These are phyloP conservation scores for Champsocephalus esox DNA, from an alignment of 2,797 vertebrate genomes.

Conservation along the genomic window DNA sequence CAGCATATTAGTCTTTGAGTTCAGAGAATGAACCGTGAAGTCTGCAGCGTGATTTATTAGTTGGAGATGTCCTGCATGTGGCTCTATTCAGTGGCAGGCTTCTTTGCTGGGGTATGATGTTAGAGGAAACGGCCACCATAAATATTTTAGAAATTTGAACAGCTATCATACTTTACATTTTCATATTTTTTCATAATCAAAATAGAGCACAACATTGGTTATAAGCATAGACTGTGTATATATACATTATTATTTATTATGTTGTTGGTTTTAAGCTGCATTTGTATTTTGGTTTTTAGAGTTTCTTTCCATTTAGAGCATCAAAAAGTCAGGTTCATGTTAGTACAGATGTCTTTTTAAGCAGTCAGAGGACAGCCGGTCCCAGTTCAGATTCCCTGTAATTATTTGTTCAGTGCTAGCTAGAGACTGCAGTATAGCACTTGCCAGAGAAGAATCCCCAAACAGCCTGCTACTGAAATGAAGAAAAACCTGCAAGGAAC, in stretches of 20 bases:
- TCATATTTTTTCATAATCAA: no score
- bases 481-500: slow-evolving; percentile 8
- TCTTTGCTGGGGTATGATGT: background rate
- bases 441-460: slow-evolving; percentile 25
- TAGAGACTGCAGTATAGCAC: slow-evolving; percentile 40
- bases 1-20: slow-evolving; percentile 10
- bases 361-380: slow-evolving; percentile 41
- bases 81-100: background rate
- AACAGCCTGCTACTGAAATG: slow-evolving; percentile 29
- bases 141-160: no score
- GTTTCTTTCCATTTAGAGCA: slow-evolving; percentile 5
- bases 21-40: slow-evolving; percentile 12
- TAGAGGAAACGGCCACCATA: no score
- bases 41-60: slow-evolving; percentile 1
- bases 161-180: no score
- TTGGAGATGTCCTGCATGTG: background rate
- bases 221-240: no score
- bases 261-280: background rate
- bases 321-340: slow-evolving; percentile 25
- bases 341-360: slow-evolving; percentile 38
- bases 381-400: slow-evolving; percentile 30
- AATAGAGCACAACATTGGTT: background rate
- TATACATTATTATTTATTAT: no score
- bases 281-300: background rate
- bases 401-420: slow-evolving; percentile 53